These are phyloP conservation scores for Ceratina japonica DNA, from an alignment of 1,140 invertebrate species.

Conservation along the genomic window DNA sequence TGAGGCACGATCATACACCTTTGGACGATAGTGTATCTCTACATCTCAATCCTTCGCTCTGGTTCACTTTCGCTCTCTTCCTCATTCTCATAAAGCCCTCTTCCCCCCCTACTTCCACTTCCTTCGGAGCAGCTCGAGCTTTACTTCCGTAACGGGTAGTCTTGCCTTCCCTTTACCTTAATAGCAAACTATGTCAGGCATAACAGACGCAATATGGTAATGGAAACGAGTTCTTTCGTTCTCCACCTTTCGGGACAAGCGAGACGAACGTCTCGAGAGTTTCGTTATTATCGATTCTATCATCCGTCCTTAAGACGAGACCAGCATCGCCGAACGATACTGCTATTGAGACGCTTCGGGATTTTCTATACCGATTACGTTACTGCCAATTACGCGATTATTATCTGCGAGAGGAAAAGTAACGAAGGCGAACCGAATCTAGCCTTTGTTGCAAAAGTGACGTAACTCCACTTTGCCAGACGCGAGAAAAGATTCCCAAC, in stretches of 20 bases:
- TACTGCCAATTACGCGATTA: too few species aligned
- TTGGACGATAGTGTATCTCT: too few species aligned
- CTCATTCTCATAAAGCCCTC: too few species aligned
- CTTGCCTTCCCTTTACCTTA: neutral
- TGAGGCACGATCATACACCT: too few species aligned
- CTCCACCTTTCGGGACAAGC: neutral
- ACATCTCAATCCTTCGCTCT: neutral
- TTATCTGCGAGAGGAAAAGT: too few species aligned
- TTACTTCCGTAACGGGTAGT: neutral
- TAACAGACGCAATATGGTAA: constrained; percentile 39
- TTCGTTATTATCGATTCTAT: neutral
- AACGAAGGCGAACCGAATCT: too few species aligned
- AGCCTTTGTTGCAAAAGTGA: too few species aligned
- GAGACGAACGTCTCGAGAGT: neutral
- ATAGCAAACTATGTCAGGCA: constrained; percentile 41
- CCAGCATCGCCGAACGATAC: neutral
- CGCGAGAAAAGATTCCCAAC: too few species aligned
- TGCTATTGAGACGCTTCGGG: too few species aligned
- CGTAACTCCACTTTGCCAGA: too few species aligned
- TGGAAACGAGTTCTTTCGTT: constrained; percentile 19
- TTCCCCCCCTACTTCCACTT: neutral
- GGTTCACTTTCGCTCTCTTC: neutral
- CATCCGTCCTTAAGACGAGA: neutral
- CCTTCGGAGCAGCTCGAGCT: neutral
- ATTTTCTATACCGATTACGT: too few species aligned